phyloP scores from a whole-genome alignment of 2,888 invertebrate genomes.

The Gari tellinella region DNA sequence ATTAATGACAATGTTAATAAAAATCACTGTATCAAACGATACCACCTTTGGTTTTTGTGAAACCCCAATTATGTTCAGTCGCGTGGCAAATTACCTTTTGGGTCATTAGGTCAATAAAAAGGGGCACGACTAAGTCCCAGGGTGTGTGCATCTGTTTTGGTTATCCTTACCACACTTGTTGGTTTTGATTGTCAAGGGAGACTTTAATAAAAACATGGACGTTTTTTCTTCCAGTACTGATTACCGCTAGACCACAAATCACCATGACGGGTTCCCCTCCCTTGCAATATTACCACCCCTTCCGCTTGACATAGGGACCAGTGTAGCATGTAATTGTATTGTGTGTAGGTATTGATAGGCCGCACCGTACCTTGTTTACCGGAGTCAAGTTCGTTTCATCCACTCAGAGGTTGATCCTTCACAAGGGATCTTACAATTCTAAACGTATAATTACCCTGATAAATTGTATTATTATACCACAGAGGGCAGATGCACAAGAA shows the following conservation, averaged over 20 bases:
- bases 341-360: slow-evolving; percentile 20
- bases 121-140: slow-evolving; percentile 35
- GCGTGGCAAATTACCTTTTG: slow-evolving; percentile 50
- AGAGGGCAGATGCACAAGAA: slow-evolving; percentile 35
- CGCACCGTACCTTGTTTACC: slow-evolving; percentile 4
- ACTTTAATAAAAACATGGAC: slow-evolving; percentile 35
- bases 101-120: slow-evolving; percentile 53
- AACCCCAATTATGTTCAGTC: slow-evolving; percentile 29
- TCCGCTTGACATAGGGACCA: not conserved
- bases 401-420: not conserved
- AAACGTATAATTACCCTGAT: slow-evolving; percentile 36
- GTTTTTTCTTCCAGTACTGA: slow-evolving; percentile 11
- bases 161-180: slow-evolving; percentile 33
- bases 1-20: too few relatives aligned
- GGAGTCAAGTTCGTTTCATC: not conserved
- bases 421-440: not conserved
- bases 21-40: too few relatives aligned
- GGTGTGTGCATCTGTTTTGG: slow-evolving; percentile 59
- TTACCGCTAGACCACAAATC: slow-evolving; percentile 25
- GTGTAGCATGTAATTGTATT: slow-evolving; percentile 25
- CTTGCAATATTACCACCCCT: slow-evolving; percentile 13
- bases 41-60: too few relatives aligned
- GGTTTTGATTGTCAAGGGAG: slow-evolving; percentile 39
- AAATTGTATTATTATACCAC: slow-evolving; percentile 36
- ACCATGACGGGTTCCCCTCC: slow-evolving; percentile 48